Conservation (phyloP, 2,888 invertebrate genomes). For the Azorinus chamasolen region DNA sequence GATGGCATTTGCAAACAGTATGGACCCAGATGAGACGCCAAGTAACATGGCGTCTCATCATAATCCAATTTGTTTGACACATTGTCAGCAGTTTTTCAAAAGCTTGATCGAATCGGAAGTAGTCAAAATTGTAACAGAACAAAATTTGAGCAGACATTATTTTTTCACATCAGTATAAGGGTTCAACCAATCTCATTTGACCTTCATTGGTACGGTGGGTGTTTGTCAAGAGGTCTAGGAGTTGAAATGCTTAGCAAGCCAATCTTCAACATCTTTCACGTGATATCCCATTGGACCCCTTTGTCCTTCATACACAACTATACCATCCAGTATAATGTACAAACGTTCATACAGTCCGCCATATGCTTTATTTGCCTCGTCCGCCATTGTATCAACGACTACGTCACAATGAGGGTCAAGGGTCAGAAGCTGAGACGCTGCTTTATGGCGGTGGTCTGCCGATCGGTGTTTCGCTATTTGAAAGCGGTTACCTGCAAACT, state of each 20-base stretch:
- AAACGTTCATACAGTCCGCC: slow-evolving; percentile 79
- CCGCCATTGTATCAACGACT: slow-evolving; percentile 75
- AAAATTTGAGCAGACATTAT: too few species aligned
- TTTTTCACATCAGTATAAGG: too few species aligned
- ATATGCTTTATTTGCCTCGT: slow-evolving; percentile 74
- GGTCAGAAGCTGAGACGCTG: slow-evolving; percentile 65
- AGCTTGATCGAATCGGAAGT: too few species aligned
- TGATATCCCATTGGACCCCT: slow-evolving; percentile 75
- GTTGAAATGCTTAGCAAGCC: slow-evolving; percentile 65
- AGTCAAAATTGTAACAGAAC: too few species aligned
- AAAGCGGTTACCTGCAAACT: slow-evolving; percentile 70
- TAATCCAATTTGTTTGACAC: too few species aligned
- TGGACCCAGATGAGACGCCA: too few species aligned
- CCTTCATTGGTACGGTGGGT: too few species aligned
- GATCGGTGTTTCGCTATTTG: slow-evolving; percentile 68
- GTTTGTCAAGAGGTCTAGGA: too few species aligned
- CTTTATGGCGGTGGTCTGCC: slow-evolving; percentile 69
- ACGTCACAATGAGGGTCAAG: slow-evolving; percentile 66
- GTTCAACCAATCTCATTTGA: too few species aligned
- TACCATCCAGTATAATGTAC: slow-evolving; percentile 73
- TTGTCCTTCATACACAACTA: slow-evolving; percentile 74
- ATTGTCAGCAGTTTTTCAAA: too few species aligned
- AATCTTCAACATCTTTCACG: slow-evolving; percentile 72
- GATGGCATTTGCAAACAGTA: too few species aligned
- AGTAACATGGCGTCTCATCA: too few species aligned